These are phyloP conservation scores for Daubentonia madagascariensis DNA, from an alignment of 2,113 vertebrate species.

Conservation along the genomic window DNA sequence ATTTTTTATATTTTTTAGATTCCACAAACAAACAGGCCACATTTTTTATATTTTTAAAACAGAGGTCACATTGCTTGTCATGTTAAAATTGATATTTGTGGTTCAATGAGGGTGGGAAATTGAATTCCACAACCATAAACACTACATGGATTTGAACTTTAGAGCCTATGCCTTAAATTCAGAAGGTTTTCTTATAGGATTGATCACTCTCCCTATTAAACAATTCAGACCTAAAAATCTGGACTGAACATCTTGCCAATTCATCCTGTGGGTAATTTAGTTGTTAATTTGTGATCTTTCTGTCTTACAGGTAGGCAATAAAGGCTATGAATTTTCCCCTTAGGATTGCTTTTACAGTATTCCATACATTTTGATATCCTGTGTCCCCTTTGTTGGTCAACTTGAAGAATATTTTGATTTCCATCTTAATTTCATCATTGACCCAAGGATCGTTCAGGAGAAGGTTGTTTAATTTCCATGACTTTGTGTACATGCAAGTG, in stretches of 20 bases:
- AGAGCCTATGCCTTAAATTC: conserved; percentile 11
- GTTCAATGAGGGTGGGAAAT: background rate
- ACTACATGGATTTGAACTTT: conserved; percentile 55
- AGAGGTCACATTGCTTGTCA: conserved; percentile 10
- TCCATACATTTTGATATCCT: too few relatives aligned
- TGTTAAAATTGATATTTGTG: conserved; percentile 44
- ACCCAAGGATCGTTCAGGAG: too few relatives aligned
- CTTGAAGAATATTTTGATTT: too few relatives aligned
- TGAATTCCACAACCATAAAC: conserved; percentile 37
- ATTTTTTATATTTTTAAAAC: background rate
- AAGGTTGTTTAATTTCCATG: too few relatives aligned
- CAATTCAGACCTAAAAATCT: conserved; percentile 62
- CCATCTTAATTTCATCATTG: too few relatives aligned
- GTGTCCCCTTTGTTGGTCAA: too few relatives aligned
- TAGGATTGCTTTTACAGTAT: too few relatives aligned
- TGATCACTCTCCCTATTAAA: background rate
- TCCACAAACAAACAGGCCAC: too few relatives aligned
- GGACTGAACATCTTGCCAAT: background rate
- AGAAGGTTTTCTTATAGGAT: conserved; percentile 25
- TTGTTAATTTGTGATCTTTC: too few relatives aligned
- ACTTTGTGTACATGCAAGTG: too few relatives aligned
- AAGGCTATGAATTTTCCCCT: too few relatives aligned
- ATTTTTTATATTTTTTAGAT: background rate
- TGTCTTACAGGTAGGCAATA: too few relatives aligned
- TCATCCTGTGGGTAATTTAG: conserved; percentile 17